These are phyloP conservation scores for Dolichoris vasculosae DNA, from an alignment of 1,140 invertebrate species.

Conservation along the genomic window DNA sequence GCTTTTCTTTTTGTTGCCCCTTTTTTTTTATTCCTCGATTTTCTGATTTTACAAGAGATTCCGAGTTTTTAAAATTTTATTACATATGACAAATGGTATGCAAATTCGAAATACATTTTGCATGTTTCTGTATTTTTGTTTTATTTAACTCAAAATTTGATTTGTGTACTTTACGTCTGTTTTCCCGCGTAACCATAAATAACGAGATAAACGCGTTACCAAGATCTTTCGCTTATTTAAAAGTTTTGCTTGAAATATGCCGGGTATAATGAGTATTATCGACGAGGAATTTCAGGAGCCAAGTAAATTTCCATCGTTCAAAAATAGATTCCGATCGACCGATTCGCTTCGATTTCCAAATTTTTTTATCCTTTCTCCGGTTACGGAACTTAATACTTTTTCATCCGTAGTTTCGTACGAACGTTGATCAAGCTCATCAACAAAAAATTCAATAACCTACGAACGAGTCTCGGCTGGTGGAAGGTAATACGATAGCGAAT, in stretches of 20 bases:
- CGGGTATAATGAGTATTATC: background rate
- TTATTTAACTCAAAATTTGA: conserved; percentile 12
- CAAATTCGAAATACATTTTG: conserved; percentile 11
- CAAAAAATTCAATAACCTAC: conserved; percentile 44
- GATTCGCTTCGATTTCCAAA: background rate
- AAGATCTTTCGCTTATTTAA: background rate
- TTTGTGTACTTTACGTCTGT: background rate
- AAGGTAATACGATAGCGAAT: conserved; percentile 18
- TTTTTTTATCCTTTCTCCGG: background rate
- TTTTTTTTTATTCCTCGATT: background rate
- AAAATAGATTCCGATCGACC: background rate
- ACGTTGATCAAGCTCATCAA: conserved; percentile 23
- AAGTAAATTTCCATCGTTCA: background rate
- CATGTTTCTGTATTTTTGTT: background rate
- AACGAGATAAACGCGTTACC: background rate
- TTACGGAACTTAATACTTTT: background rate
- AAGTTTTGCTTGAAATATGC: background rate
- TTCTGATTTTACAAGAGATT: background rate
- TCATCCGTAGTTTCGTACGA: background rate
- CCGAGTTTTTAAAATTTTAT: background rate
- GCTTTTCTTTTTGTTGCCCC: background rate
- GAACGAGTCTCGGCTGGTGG: background rate
- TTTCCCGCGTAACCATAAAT: background rate
- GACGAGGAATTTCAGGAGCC: background rate
- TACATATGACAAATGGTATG: conserved; percentile 17